These are phyloP conservation scores for Drosophila subsilvestris DNA, from an alignment of 2,888 invertebrate genomes.

Conservation along the genomic window DNA sequence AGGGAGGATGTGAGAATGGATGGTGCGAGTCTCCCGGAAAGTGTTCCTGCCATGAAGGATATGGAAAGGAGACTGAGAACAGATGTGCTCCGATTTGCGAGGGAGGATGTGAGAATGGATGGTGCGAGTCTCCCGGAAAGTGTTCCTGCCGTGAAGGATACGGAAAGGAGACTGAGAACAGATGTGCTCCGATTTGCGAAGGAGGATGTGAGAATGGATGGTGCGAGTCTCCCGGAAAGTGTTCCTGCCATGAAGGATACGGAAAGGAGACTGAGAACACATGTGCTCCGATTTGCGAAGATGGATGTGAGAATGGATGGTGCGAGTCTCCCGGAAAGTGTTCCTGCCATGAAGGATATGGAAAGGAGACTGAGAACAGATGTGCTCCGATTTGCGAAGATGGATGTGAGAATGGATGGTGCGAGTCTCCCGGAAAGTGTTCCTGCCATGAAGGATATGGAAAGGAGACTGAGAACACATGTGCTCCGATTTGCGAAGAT, in stretches of 20 bases:
- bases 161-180: neutral
- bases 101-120: slow-evolving; percentile 21
- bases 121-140: slow-evolving; percentile 29
- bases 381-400: slow-evolving; percentile 10
- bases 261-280: neutral
- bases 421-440: slow-evolving; percentile 32
- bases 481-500: slow-evolving; percentile 9
- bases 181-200: slow-evolving; percentile 17
- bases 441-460: slow-evolving; percentile 34
- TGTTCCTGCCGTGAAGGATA: slow-evolving; percentile 41
- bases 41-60: slow-evolving; percentile 26
- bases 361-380: neutral
- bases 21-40: slow-evolving; percentile 29
- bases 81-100: slow-evolving; percentile 24
- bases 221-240: slow-evolving; percentile 29
- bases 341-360: slow-evolving; percentile 36
- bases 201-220: slow-evolving; percentile 34
- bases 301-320: slow-evolving; percentile 29
- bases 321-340: slow-evolving; percentile 20
- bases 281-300: slow-evolving; percentile 24
- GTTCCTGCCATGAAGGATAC: slow-evolving; percentile 22
- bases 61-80: neutral
- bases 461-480: neutral
- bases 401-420: slow-evolving; percentile 42
- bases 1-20: slow-evolving; percentile 12